phyloP scores from a whole-genome alignment of 1,140 invertebrate genomes.

The Carposina sasakii region DNA sequence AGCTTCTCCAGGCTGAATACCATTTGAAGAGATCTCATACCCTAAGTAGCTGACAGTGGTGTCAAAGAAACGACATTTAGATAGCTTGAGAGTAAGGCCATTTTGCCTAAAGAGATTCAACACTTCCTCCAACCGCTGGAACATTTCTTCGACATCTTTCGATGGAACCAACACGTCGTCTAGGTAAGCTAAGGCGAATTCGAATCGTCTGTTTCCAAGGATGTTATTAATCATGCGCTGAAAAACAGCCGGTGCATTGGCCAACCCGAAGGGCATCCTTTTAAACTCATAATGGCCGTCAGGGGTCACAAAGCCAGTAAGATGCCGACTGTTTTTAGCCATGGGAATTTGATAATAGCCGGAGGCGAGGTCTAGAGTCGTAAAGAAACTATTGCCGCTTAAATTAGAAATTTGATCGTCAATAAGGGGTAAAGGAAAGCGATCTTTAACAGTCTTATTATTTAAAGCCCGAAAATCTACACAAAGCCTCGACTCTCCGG shows the following conservation, averaged over 20 bases:
- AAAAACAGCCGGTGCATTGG: slow-evolving; percentile 11
- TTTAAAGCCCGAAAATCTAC: slow-evolving; percentile 58
- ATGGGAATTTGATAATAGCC: slow-evolving; percentile 9
- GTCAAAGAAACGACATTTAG: slow-evolving; percentile 10
- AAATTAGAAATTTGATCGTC: slow-evolving; percentile 21
- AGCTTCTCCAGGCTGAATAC: slow-evolving; percentile 2
- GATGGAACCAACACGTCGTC: slow-evolving; percentile 27
- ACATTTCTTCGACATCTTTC: slow-evolving; percentile 26
- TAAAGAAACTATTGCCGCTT: slow-evolving; percentile 21
- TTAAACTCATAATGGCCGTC: slow-evolving; percentile 21
- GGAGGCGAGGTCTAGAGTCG: slow-evolving; percentile 19
- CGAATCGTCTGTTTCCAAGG: slow-evolving; percentile 3
- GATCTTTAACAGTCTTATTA: slow-evolving; percentile 19
- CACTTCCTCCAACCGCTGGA: slow-evolving; percentile 13
- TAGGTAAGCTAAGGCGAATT: slow-evolving; percentile 20
- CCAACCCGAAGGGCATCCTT: slow-evolving; percentile 8
- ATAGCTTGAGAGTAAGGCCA: background rate
- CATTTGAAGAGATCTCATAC: background rate
- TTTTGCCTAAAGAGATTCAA: slow-evolving; percentile 6
- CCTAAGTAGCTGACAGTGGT: slow-evolving; percentile 4
- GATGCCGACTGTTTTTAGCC: background rate
- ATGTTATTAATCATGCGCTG: too few relatives aligned
- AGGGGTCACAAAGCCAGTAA: slow-evolving; percentile 17
- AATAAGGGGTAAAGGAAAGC: slow-evolving; percentile 19
- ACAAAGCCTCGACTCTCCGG: slow-evolving; percentile 27